Base-by-base conservation (phyloP, 2,888 invertebrate genomes). In the Acleris holmiana region DNA sequence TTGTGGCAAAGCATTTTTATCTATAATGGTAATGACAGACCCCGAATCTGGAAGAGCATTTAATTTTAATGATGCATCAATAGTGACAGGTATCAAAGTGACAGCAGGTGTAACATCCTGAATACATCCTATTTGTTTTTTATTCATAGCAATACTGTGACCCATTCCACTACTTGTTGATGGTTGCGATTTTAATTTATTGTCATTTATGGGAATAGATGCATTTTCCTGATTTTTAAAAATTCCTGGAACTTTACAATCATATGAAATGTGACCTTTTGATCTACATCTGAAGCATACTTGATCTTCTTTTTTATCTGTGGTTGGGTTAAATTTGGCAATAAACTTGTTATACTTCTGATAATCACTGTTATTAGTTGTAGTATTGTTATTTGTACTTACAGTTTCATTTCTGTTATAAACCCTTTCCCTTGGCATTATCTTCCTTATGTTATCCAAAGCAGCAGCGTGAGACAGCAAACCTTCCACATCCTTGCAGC, bases 401-500 rank as follows among this genome's bases (percentile, higher is more conserved):
- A 50, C 50, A n/a, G 4, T 13, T 2, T 17, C 40, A 19, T 7
- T 7, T 35, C 15, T 47, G 7, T 41, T 41, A 41, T 25, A 40
- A n/a, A n/a, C n/a, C 21, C 29, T 50, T 15, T 50, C 50, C 17
- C 19, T 41, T 49, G 50, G 48, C 25, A 50, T 23, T 7, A 50
- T 41, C 25, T 49, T 59, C 5, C 58, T 49, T 10, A 59, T 59
- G 13, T 59, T 59, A 18, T 59, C 58, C 17, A 59, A 41, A 1
- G 40, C 40, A 41, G 50, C 15, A 35, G 49, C 49, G 41, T 58
- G 48, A 4, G 8, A 19, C 49, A 50, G 23, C n/a, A 59, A 19
- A 8, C 40, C 49, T 19, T 59, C 49, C n/a, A 59, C 58, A 18
- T 13, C 21, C 10, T 8, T 21, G 4, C 41, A 50, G 23, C 48